Percentiles rank a stretch among this genome's conserved stretches.
Evolutionary conservation across 2,797 vertebrate genomes (phyloP).

Genomic region (Typhlichthys eigenmanni): DNA sequence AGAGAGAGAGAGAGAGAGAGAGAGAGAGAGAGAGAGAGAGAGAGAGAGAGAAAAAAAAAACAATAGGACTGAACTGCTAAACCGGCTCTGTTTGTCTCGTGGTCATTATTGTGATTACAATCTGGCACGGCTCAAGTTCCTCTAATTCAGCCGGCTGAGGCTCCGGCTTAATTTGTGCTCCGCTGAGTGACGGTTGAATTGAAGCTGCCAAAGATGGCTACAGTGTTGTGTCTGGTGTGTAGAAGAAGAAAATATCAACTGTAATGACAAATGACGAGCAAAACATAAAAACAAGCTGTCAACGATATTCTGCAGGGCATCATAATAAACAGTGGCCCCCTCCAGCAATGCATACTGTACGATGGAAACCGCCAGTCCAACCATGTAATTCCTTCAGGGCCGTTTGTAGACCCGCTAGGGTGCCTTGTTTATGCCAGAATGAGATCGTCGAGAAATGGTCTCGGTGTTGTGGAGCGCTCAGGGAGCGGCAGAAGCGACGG

Average conservation of each 20-base stretch:
- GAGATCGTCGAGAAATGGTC: slow-evolving; percentile 53
- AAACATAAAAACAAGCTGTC: slow-evolving; percentile 1
- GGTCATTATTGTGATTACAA: slow-evolving; percentile 82
- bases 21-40: background rate
- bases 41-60: slow-evolving; percentile 9
- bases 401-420: slow-evolving; percentile 55
- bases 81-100: slow-evolving; percentile 69
- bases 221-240: slow-evolving; percentile 28
- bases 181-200: slow-evolving; percentile 81
- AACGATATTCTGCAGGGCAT: slow-evolving; percentile 10
- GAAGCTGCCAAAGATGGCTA: slow-evolving; percentile 47
- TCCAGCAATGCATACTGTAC: slow-evolving; percentile 36
- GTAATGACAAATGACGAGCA: slow-evolving; percentile 46
- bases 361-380: slow-evolving; percentile 61
- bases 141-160: slow-evolving; percentile 68
- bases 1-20: background rate
- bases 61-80: slow-evolving; percentile 62
- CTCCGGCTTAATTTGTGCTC: slow-evolving; percentile 74
- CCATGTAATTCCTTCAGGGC: slow-evolving; percentile 66
- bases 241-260: slow-evolving; percentile 35
- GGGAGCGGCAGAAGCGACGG: slow-evolving; percentile 40
- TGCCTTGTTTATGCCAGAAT: slow-evolving; percentile 65
- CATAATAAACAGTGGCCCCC: slow-evolving; percentile 31
- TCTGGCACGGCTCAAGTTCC: slow-evolving; percentile 75
- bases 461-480: slow-evolving; percentile 26